Evolutionary conservation across 92 coral and sea anemone genomes (phyloP).

Genomic region (Plumapathes pennacea): DNA sequence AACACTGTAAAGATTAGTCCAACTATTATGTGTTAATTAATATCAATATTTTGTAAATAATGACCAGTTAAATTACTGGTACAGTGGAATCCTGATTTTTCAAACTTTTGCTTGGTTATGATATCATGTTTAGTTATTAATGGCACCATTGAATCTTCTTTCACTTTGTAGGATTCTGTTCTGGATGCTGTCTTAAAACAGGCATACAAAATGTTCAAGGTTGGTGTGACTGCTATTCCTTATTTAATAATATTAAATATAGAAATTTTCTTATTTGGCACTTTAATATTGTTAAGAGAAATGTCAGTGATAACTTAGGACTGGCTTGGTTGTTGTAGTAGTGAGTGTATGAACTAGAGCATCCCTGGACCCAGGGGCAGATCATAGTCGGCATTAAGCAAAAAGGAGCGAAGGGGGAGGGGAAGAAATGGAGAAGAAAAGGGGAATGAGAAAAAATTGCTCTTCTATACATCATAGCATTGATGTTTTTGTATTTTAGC

Average conservation of each 20-base stretch:
- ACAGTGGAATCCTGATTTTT: background rate
- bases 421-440: no score
- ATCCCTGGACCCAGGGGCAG: no score
- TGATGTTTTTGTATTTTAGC: conserved; percentile 38
- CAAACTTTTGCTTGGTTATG: no score
- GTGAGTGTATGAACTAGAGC: no score
- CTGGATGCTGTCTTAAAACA: conserved; percentile 91
- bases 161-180: conserved; percentile 70
- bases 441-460: no score
- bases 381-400: no score
- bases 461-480: no score
- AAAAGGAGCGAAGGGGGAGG: no score
- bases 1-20: no score
- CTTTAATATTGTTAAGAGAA: background rate
- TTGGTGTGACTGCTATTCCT: conserved; percentile 4
- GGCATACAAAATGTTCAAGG: conserved; percentile 96
- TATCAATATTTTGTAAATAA: background rate
- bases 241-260: background rate
- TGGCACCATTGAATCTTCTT: background rate
- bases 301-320: no score
- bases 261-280: background rate
- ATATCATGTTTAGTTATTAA: background rate
- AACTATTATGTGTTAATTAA: no score
- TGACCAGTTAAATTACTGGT: background rate
- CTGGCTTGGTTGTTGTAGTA: no score